These are phyloP conservation scores for Petrosia ficiformis DNA, from an alignment of 37 sponge, comb jelly and placozoan species.

Conservation along the genomic window DNA sequence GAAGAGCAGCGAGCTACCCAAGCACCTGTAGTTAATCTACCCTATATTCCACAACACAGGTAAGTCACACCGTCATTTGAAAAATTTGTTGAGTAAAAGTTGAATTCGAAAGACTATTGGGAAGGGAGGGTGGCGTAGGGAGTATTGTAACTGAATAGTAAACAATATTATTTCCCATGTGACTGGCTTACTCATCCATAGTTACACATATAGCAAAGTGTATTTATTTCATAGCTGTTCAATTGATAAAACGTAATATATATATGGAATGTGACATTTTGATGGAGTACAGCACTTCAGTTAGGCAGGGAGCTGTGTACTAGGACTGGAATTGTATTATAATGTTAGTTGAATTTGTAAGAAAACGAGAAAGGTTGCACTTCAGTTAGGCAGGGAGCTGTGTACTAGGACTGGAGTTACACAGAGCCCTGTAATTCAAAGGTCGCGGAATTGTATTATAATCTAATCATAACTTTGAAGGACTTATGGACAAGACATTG, in stretches of 20 bases:
- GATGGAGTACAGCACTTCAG: too few relatives aligned
- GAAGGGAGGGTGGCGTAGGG: not conserved
- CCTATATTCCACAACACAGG: constrained; percentile 81
- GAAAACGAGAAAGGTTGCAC: constrained; percentile 95
- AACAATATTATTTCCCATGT: too few relatives aligned
- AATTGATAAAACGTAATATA: too few relatives aligned
- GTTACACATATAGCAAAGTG: too few relatives aligned
- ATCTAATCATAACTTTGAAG: too few relatives aligned
- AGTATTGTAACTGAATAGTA: not conserved
- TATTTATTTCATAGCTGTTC: too few relatives aligned
- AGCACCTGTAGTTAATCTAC: constrained; percentile 76
- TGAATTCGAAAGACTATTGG: not conserved
- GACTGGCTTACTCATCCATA: too few relatives aligned
- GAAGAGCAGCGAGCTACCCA: constrained; percentile 32
- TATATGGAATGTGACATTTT: too few relatives aligned
- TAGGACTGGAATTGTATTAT: constrained; percentile 92
- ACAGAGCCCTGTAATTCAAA: too few relatives aligned
- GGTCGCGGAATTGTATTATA: too few relatives aligned
- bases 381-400: too few relatives aligned
- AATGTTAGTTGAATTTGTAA: constrained; percentile 82
- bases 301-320: constrained; percentile 72
- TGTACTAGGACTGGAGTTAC: constrained; percentile 88
- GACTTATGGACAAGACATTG: too few relatives aligned
- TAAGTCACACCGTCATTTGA: constrained; percentile 14
- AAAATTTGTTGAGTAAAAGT: not conserved